Conservation (phyloP, 2,888 invertebrate genomes). For the Cephus rjabovi region DNA sequence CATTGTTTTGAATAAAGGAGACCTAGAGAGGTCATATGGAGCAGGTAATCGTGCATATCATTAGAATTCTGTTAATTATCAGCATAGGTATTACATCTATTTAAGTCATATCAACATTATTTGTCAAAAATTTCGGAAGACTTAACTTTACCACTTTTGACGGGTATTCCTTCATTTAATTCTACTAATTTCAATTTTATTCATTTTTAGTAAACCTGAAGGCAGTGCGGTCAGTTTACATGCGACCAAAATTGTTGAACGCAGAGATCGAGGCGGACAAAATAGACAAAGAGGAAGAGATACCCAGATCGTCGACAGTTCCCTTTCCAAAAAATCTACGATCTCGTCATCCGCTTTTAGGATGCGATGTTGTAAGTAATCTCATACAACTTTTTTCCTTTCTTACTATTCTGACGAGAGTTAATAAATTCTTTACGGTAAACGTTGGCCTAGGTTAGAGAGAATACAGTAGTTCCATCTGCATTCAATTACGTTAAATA, state of each 20-base stretch:
- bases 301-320: background rate
- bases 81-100: too few relatives aligned
- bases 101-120: too few relatives aligned
- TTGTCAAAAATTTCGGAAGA: background rate
- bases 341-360: conserved; percentile 24
- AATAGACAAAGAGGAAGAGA: background rate
- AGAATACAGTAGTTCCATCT: background rate
- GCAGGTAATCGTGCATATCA: conserved; percentile 26
- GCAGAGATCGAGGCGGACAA: background rate
- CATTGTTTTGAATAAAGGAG: conserved; percentile 32
- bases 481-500: background rate
- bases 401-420: background rate
- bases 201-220: conserved; percentile 28
- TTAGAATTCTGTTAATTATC: too few relatives aligned
- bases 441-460: background rate
- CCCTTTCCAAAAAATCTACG: conserved; percentile 33
- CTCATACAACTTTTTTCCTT: background rate
- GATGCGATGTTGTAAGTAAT: background rate
- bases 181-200: conserved; percentile 8
- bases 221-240: conserved; percentile 25
- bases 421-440: background rate
- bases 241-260: conserved; percentile 17
- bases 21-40: conserved; percentile 28
- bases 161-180: background rate
- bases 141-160: background rate